Conservation (phyloP, 2,888 invertebrate genomes). For the Melanotus villosus region DNA sequence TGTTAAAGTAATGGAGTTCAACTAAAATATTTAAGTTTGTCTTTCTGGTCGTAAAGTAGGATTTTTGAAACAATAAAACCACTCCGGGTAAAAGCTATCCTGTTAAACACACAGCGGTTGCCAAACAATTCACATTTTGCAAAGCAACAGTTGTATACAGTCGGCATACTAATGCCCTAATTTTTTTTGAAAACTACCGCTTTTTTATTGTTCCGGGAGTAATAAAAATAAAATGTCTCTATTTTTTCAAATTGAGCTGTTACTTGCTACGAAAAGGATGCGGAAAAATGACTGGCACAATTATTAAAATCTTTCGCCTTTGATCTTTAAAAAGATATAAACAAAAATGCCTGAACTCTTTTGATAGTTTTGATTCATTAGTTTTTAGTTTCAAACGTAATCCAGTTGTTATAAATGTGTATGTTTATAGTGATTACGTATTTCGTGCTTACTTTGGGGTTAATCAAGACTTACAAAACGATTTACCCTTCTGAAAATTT, state of each 20-base stretch:
- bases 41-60: conserved; percentile 14
- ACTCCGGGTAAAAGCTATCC: conserved; percentile 9
- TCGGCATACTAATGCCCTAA: conserved; percentile 18
- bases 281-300: too few relatives aligned
- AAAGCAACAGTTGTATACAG: conserved; percentile 23
- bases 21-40: conserved; percentile 14
- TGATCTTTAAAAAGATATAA: too few relatives aligned
- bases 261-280: not conserved
- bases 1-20: not conserved
- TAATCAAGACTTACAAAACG: too few relatives aligned
- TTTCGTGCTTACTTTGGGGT: too few relatives aligned
- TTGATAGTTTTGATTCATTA: too few relatives aligned
- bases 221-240: conserved; percentile 7
- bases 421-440: too few relatives aligned
- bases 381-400: too few relatives aligned
- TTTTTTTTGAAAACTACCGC: conserved; percentile 1
- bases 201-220: not conserved
- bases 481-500: too few relatives aligned
- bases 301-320: too few relatives aligned
- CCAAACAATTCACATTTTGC: conserved; percentile 15
- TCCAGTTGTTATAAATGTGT: too few relatives aligned
- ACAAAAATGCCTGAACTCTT: too few relatives aligned
- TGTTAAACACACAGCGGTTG: conserved; percentile 19
- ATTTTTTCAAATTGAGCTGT: not conserved
- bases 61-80: conserved; percentile 19